Evolutionary conservation across 1,140 invertebrate genomes (phyloP).

Genomic region (Brachionus manjavacas): DNA sequence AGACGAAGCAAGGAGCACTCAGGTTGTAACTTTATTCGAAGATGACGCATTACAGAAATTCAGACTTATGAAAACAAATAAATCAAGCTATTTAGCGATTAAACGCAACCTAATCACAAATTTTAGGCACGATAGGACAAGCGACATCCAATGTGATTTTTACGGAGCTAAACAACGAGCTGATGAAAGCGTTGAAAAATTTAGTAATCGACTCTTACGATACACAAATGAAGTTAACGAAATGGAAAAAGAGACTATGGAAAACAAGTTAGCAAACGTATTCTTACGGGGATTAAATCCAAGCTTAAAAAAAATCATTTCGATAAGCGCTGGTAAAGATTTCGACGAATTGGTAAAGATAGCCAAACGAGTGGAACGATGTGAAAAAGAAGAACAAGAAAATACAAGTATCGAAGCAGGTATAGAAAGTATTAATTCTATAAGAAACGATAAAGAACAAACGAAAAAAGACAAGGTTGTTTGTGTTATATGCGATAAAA

Average conservation of each 20-base stretch:
- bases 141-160: not conserved
- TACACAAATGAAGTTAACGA: not conserved
- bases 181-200: constrained; percentile 18
- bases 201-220: not conserved
- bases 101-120: not conserved
- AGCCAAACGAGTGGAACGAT: not conserved
- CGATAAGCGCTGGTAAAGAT: not conserved
- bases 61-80: not conserved
- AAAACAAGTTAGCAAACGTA: not conserved
- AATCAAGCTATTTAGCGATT: not conserved
- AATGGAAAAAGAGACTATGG: constrained; percentile 11
- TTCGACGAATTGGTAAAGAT: not conserved
- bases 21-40: not conserved
- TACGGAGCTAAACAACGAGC: constrained; percentile 7
- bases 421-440: not conserved
- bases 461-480: not conserved
- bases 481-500: not conserved
- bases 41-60: not conserved
- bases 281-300: not conserved
- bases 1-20: not conserved
- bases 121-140: not conserved
- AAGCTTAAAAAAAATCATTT: not conserved
- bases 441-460: not conserved
- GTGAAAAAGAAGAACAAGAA: not conserved
- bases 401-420: not conserved